phyloP scores from a whole-genome alignment of 2,888 invertebrate species.

The Platycheirus rosarum region DNA sequence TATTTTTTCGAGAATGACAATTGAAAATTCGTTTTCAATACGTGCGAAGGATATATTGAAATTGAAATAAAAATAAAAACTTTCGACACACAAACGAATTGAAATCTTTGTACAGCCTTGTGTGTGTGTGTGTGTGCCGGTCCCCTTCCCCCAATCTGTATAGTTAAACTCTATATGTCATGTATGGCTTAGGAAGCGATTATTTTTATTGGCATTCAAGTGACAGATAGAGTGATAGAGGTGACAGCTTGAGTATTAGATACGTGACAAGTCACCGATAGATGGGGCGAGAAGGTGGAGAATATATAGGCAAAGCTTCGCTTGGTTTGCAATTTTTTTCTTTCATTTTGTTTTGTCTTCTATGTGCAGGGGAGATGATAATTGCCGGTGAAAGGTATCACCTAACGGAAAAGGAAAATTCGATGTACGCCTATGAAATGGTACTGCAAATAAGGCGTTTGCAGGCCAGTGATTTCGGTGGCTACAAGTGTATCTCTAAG shows the following conservation, averaged over 20 bases:
- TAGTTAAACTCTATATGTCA: conserved; percentile 58
- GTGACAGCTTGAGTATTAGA: conserved; percentile 72
- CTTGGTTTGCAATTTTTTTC: conserved; percentile 61
- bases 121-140: neutral
- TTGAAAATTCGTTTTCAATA: conserved; percentile 59
- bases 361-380: conserved; percentile 92
- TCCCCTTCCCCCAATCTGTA: neutral
- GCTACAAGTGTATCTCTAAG: conserved; percentile 95
- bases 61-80: conserved; percentile 51
- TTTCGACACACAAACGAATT: conserved; percentile 53
- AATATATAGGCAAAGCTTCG: too few relatives aligned
- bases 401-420: conserved; percentile 91
- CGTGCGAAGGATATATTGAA: conserved; percentile 67
- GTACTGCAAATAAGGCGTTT: conserved; percentile 89
- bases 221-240: conserved; percentile 73
- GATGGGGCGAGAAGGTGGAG: conserved; percentile 19
- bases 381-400: conserved; percentile 93
- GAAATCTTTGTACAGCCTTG: conserved; percentile 51
- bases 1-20: conserved; percentile 18
- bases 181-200: conserved; percentile 64
- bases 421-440: conserved; percentile 94
- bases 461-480: conserved; percentile 90
- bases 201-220: conserved; percentile 74
- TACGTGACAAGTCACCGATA: conserved; percentile 67
- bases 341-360: conserved; percentile 4